Evolutionary conservation across 2,888 invertebrate genomes (phyloP).

Genomic region (Agrotis puta): DNA sequence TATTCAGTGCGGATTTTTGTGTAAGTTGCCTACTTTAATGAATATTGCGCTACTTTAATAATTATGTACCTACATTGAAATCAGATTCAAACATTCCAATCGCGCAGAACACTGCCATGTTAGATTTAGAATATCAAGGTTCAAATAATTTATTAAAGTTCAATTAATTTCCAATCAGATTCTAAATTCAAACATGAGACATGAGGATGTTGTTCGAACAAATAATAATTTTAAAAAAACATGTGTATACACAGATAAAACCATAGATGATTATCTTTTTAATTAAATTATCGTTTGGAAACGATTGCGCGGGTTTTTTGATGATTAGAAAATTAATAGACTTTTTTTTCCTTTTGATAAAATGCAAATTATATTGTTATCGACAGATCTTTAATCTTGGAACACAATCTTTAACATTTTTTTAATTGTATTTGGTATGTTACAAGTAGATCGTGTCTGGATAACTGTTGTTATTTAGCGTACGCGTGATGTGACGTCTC

Average conservation of each 20-base stretch:
- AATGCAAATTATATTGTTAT: slow-evolving; percentile 6
- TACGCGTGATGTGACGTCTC: not conserved
- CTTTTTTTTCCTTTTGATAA: not conserved
- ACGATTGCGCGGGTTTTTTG: slow-evolving; percentile 2
- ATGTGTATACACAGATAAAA: not conserved
- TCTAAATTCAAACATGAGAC: not conserved
- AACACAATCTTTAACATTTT: slow-evolving; percentile 11
- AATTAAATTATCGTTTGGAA: slow-evolving; percentile 28
- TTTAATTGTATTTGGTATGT: slow-evolving; percentile 5
- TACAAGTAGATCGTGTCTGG: not conserved
- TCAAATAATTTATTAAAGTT: no score
- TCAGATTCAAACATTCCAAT: not conserved
- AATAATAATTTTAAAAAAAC: not conserved
- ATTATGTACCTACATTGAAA: not conserved
- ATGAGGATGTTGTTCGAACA: not conserved
- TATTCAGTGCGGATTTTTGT: no score
- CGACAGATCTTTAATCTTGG: slow-evolving; percentile 10
- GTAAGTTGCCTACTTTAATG: not conserved
- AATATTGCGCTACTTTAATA: slow-evolving; percentile 23
- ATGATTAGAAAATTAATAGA: slow-evolving; percentile 20
- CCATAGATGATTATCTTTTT: slow-evolving; percentile 18
- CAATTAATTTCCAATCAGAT: not conserved
- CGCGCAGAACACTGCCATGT: not conserved
- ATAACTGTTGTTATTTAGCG: not conserved
- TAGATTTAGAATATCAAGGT: not conserved